Conservation (phyloP, 2,113 vertebrate genomes). For the Rhipidura dahli region DNA sequence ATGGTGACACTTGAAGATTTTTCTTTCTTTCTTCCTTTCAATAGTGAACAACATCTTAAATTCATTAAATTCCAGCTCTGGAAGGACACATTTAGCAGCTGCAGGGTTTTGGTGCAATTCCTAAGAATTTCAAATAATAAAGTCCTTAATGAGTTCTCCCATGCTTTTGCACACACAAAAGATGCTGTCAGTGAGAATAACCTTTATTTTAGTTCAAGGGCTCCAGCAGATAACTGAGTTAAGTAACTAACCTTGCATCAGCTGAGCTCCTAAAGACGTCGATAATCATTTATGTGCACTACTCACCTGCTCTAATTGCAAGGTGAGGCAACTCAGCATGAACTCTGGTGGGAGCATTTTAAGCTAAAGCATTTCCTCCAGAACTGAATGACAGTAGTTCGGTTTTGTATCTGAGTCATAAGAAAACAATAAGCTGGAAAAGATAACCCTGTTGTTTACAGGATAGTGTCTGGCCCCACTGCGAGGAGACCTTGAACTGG, state of each 20-base stretch:
- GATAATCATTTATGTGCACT: neutral
- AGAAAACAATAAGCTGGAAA: neutral
- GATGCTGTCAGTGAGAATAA: neutral
- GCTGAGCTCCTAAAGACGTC: neutral
- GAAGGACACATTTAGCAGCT: neutral
- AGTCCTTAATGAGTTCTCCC: slow-evolving; percentile 22
- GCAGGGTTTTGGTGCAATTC: neutral
- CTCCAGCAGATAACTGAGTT: neutral
- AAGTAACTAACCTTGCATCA: slow-evolving; percentile 16
- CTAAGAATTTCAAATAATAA: neutral
- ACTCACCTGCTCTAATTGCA: slow-evolving; percentile 4
- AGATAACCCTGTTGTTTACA: neutral
- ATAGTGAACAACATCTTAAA: neutral
- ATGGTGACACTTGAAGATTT: neutral
- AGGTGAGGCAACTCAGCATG: neutral
- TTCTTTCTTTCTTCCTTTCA: neutral
- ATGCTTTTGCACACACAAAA: neutral
- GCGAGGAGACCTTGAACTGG: neutral
- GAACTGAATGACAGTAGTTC: neutral
- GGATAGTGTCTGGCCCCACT: neutral
- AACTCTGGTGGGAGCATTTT: neutral
- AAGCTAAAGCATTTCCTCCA: neutral
- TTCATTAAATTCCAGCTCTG: neutral
- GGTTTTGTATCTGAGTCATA: neutral
- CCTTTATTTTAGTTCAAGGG: slow-evolving; percentile 33